Evolutionary conservation across 2,888 invertebrate species (phyloP).

Genomic region (Pachliopta kotzebuea): DNA sequence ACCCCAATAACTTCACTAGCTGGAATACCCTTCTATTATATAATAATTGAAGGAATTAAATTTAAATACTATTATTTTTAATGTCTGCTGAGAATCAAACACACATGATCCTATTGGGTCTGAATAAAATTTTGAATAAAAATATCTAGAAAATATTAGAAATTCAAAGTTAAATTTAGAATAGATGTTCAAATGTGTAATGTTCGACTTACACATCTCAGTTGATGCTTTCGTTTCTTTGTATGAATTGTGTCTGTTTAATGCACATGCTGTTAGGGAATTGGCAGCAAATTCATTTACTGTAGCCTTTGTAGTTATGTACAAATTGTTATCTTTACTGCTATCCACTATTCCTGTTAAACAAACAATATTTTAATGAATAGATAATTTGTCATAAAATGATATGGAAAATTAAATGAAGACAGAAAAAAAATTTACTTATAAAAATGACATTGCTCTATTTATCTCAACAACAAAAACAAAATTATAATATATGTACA

Average conservation of each 20-base stretch:
- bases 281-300: conserved; percentile 58
- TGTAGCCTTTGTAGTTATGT: conserved; percentile 44
- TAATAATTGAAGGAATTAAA: too few species aligned
- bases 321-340: conserved; percentile 58
- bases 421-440: background rate
- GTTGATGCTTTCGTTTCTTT: conserved; percentile 69
- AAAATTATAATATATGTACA: background rate
- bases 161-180: conserved; percentile 3
- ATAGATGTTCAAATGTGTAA: conserved; percentile 8
- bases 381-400: conserved; percentile 5
- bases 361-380: conserved; percentile 35
- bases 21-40: too few species aligned
- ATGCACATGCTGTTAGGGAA: conserved; percentile 51
- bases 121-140: background rate
- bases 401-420: background rate
- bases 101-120: background rate
- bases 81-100: too few species aligned
- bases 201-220: conserved; percentile 57
- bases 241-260: conserved; percentile 73
- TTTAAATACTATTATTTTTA: background rate
- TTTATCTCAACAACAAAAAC: conserved; percentile 17
- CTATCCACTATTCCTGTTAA: conserved; percentile 60
- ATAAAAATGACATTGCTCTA: conserved; percentile 18
- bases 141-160: background rate
- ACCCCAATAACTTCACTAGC: too few species aligned